phyloP scores from a whole-genome alignment of 2,888 invertebrate genomes.

The Acleris sparsana region DNA sequence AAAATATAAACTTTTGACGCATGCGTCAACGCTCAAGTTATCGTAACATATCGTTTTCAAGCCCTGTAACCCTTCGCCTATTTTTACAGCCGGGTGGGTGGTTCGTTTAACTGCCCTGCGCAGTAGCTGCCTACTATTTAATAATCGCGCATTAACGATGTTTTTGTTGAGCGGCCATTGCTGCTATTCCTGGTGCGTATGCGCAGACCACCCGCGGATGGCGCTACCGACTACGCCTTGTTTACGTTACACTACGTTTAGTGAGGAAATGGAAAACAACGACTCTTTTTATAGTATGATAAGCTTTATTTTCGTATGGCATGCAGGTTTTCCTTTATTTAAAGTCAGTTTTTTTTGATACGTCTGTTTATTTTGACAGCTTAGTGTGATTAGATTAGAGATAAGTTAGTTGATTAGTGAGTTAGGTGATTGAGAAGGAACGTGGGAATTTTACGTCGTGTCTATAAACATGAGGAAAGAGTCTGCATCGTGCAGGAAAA shows the following conservation, averaged over 20 bases:
- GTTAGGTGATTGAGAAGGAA: neutral
- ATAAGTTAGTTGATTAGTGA: neutral
- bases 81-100: conserved; percentile 75
- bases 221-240: conserved; percentile 52
- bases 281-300: no score
- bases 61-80: conserved; percentile 52
- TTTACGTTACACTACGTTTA: conserved; percentile 44
- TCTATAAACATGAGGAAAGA: no score
- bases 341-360: conserved; percentile 34
- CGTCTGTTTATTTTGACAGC: conserved; percentile 44
- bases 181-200: conserved; percentile 70
- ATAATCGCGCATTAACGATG: conserved; percentile 78
- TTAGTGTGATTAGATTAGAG: neutral
- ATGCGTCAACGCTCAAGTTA: neutral
- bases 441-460: neutral
- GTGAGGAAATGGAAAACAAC: conserved; percentile 35
- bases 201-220: conserved; percentile 73
- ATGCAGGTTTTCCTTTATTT: no score
- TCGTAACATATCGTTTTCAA: neutral
- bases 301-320: no score
- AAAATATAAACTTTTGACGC: neutral
- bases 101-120: conserved; percentile 67
- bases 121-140: conserved; percentile 78
- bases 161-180: conserved; percentile 74
- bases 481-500: no score